phyloP scores from a whole-genome alignment of 2,888 invertebrate genomes.

The Heteropelma amictum region DNA sequence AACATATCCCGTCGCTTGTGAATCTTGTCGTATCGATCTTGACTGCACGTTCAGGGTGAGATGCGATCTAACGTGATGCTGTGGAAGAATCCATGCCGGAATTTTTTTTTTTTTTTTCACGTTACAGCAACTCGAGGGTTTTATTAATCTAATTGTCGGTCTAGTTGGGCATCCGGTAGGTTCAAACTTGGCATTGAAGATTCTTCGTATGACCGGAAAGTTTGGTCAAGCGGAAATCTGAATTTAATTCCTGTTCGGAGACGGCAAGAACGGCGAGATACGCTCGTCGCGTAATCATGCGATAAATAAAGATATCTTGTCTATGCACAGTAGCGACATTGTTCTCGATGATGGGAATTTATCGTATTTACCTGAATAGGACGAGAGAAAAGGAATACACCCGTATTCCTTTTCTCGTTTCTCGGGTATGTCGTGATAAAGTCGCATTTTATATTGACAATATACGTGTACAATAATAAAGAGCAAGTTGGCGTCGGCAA shows the following conservation, averaged over 20 bases:
- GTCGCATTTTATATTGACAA: constrained; percentile 31
- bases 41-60: not conserved
- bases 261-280: too few species aligned
- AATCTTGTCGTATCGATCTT: constrained; percentile 3
- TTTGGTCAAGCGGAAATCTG: too few species aligned
- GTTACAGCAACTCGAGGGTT: not conserved
- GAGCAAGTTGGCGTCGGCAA: constrained; percentile 50
- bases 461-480: constrained; percentile 49
- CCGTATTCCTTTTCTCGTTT: constrained; percentile 19
- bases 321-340: too few species aligned
- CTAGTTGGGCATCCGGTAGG: too few species aligned
- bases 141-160: too few species aligned
- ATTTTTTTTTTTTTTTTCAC: not conserved
- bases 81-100: not conserved
- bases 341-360: constrained; percentile 11
- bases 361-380: not conserved
- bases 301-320: too few species aligned
- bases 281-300: too few species aligned
- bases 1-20: constrained; percentile 8
- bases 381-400: constrained; percentile 25
- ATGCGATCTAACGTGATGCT: not conserved
- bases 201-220: too few species aligned
- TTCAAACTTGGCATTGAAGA: too few species aligned
- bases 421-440: constrained; percentile 30
- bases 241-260: too few species aligned